Conservation (phyloP, 1,140 invertebrate species). For the Drosophila kepulauana region DNA sequence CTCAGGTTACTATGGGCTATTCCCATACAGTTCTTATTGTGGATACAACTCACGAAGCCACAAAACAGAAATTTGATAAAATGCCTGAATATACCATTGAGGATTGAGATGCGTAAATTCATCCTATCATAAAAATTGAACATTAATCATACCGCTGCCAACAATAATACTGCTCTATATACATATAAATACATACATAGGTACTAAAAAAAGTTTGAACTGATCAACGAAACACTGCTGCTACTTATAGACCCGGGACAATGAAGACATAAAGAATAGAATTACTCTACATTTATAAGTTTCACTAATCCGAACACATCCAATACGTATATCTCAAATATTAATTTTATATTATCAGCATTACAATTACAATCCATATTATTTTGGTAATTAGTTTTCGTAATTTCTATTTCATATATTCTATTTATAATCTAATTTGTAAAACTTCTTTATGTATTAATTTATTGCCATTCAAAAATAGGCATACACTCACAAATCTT, state of each 20-base stretch:
- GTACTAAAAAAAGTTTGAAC: slow-evolving; percentile 66
- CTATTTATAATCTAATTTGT: slow-evolving; percentile 29
- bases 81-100: slow-evolving; percentile 85
- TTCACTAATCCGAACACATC: slow-evolving; percentile 42
- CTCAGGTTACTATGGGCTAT: slow-evolving; percentile 92
- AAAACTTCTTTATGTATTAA: slow-evolving; percentile 43
- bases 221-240: slow-evolving; percentile 80
- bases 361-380: slow-evolving; percentile 33
- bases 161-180: slow-evolving; percentile 73
- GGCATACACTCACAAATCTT: slow-evolving; percentile 41
- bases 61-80: slow-evolving; percentile 85
- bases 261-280: slow-evolving; percentile 25
- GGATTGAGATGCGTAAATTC: slow-evolving; percentile 54
- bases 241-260: slow-evolving; percentile 59
- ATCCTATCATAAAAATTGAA: slow-evolving; percentile 14
- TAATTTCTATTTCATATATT: slow-evolving; percentile 72
- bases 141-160: slow-evolving; percentile 71
- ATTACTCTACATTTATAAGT: slow-evolving; percentile 50
- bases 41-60: slow-evolving; percentile 85
- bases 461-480: slow-evolving; percentile 72
- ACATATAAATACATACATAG: slow-evolving; percentile 51
- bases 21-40: slow-evolving; percentile 91
- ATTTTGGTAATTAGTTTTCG: slow-evolving; percentile 26
- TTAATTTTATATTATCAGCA: slow-evolving; percentile 32
- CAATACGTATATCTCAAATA: slow-evolving; percentile 63